Percentiles rank a stretch among this genome's conserved stretches.
Conservation (phyloP, 2,888 invertebrate genomes). For the Netelia fuscicornis region DNA sequence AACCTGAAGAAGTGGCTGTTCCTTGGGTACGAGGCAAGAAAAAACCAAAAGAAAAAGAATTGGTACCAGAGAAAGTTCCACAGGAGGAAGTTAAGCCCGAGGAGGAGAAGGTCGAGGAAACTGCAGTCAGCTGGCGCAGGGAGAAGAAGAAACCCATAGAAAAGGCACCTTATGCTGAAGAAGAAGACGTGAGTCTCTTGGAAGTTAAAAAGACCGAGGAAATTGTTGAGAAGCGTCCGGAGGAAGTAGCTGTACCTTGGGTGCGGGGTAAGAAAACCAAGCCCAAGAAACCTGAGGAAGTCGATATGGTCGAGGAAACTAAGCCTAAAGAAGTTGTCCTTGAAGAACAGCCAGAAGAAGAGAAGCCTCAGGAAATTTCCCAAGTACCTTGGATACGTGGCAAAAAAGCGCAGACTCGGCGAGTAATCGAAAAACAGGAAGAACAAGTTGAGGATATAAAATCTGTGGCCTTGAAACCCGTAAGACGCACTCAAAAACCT, state of each 20-base stretch:
- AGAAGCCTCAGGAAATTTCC: constrained; percentile 71
- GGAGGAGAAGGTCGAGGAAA: constrained; percentile 68
- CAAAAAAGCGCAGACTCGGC: constrained; percentile 69
- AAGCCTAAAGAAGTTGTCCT: constrained; percentile 63
- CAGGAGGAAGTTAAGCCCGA: constrained; percentile 60
- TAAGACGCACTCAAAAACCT: constrained; percentile 75
- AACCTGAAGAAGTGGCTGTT: constrained; percentile 76
- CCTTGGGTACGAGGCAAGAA: constrained; percentile 77
- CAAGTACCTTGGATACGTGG: constrained; percentile 71
- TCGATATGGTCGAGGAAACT: constrained; percentile 54
- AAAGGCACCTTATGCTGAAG: constrained; percentile 71
- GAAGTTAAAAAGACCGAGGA: constrained; percentile 63
- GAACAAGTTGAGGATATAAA: constrained; percentile 74
- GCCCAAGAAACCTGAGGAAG: constrained; percentile 65
- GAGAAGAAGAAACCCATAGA: constrained; percentile 70
- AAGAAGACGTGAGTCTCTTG: constrained; percentile 73
- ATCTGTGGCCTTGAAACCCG: constrained; percentile 72
- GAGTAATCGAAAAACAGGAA: constrained; percentile 72
- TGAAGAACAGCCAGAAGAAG: constrained; percentile 66
- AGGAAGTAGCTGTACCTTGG: constrained; percentile 76
- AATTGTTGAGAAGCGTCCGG: constrained; percentile 59
- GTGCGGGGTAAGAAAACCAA: constrained; percentile 73
- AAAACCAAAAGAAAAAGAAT: constrained; percentile 77
- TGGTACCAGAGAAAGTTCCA: constrained; percentile 59
- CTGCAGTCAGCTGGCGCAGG: constrained; percentile 72